Conservation (phyloP, 2,113 vertebrate species). For the Siniperca knerii region DNA sequence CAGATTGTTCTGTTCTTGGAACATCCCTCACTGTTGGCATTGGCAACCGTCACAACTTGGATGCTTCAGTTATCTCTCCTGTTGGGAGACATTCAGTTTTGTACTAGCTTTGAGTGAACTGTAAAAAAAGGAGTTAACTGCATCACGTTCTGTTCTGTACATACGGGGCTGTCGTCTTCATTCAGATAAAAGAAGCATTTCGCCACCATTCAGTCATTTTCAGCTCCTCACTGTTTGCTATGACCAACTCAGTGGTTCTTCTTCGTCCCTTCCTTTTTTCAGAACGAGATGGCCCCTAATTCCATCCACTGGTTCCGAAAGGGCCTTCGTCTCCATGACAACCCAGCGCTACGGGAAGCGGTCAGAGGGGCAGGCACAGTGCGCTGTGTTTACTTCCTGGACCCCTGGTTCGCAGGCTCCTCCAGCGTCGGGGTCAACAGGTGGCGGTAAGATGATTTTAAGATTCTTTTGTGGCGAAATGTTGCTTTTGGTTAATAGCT, state of each 20-base stretch:
- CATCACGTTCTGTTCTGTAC: neutral
- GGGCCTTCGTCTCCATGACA: constrained; percentile 87
- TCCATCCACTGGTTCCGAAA: constrained; percentile 89
- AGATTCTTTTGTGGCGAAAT: neutral
- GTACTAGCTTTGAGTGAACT: neutral
- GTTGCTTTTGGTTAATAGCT: neutral
- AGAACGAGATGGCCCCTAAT: constrained; percentile 82
- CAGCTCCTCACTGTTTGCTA: neutral
- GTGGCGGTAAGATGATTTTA: constrained; percentile 78
- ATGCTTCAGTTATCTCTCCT: neutral
- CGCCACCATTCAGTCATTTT: neutral
- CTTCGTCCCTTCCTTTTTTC: neutral
- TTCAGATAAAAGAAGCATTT: neutral
- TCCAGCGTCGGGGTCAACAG: constrained; percentile 87
- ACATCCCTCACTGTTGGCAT: constrained; percentile 12
- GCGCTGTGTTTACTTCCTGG: constrained; percentile 86
- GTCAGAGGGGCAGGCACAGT: constrained; percentile 81
- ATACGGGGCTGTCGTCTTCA: neutral
- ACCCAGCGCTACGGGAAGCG: constrained; percentile 82
- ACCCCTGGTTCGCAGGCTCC: constrained; percentile 87
- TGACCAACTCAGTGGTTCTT: neutral
- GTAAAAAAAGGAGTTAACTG: no score
- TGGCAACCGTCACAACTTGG: neutral
- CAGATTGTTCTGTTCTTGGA: constrained; percentile 15
- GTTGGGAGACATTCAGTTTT: neutral